Conservation (phyloP, 2,888 invertebrate genomes). For the Orthosia gracilis region DNA sequence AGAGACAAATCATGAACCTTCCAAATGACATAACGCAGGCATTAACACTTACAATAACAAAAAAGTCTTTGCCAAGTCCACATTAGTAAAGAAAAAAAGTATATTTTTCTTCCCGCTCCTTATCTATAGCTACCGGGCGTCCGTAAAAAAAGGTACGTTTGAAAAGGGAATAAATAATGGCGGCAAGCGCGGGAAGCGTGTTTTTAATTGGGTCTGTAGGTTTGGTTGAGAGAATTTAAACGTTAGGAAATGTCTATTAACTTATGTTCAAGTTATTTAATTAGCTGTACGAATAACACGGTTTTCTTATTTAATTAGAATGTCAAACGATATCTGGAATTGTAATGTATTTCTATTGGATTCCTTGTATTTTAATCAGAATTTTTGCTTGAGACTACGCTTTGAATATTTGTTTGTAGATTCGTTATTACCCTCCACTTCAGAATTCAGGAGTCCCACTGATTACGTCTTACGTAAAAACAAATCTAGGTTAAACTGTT, state of each 20-base stretch:
- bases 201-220: conserved; percentile 59
- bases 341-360: background rate
- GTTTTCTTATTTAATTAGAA: background rate
- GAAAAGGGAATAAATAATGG: conserved; percentile 56
- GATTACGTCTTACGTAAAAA: no score
- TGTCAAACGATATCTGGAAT: conserved; percentile 2
- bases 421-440: no score
- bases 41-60: conserved; percentile 51
- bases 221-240: conserved; percentile 29
- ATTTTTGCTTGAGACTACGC: background rate
- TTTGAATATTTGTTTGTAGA: no score
- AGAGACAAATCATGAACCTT: conserved; percentile 31
- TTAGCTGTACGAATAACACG: conserved; percentile 1
- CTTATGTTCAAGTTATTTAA: conserved; percentile 12
- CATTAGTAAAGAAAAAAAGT: conserved; percentile 57
- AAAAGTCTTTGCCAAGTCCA: conserved; percentile 47
- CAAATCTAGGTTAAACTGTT: no score
- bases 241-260: conserved; percentile 11
- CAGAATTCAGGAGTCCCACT: no score
- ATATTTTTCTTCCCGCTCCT: conserved; percentile 55
- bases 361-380: background rate
- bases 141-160: conserved; percentile 59
- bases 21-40: conserved; percentile 54
- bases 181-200: conserved; percentile 22
- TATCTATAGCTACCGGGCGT: conserved; percentile 67